Evolutionary conservation across 1,140 invertebrate species (phyloP), one percentile per base, ranked within the genome.

Genomic region (Drosophila lacteicornis): DNA sequence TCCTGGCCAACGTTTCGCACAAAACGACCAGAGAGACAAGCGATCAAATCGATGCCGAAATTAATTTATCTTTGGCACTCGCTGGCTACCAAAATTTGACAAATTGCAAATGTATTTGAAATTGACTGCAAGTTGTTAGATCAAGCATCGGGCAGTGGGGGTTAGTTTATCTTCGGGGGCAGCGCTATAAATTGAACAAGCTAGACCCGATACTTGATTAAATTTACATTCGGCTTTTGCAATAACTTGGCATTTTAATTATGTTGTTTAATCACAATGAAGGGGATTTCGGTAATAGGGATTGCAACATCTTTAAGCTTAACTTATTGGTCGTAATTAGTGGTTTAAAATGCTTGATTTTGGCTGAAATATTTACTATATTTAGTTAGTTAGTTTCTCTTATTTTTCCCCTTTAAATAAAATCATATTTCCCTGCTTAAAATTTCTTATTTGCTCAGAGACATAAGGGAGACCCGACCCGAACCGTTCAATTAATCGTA

Each of bases 11-110:
- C 11, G 4, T 25, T 46, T 40, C 22, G 17, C 17, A 22, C 82
- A 86, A 85, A 86, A 85, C 66, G 65, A 63, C 59, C 63, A 75
- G 69, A 88, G 85, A 88, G 85, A 88, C 85, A 91, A 88, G 82
- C 85, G 81, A 92, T 92, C 91, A 87, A 92, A 92, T 91, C 86
- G 87, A 92, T 91, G 88, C 83, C 78, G 80, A 91, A 92, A 92
- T 92, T 82, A 92, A 92, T 92, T 92, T 92, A 91, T 91, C 90
- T 91, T 40, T 76, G 69, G 53, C 70, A 78, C 70, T 56, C 51
- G 13, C 13, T 61, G 53, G 81, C 79, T 90, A 90, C 86, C 84
- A 84, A 88, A 78, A 82, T 85, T 85, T 90, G 85, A 90, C 85
- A 90, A 90, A 90, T 90, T 88, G 75, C 79, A 85, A 90, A 90